phyloP scores from a whole-genome alignment of 2,888 invertebrate species.

The Pediacus dermestoides region DNA sequence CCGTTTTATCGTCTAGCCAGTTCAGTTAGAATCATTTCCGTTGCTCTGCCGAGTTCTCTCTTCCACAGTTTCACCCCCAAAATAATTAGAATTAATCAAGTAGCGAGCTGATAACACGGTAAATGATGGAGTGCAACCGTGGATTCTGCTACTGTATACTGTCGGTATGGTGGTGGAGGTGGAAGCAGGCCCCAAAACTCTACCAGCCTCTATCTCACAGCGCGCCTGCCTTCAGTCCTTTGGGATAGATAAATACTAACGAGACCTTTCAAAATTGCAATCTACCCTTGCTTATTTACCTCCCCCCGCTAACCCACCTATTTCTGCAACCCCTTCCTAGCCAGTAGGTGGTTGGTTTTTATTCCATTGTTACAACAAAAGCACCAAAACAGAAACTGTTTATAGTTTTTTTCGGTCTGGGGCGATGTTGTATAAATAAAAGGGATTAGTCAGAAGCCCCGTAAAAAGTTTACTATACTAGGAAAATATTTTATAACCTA shows the following conservation, averaged over 20 bases:
- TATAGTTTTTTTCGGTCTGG: too few species aligned
- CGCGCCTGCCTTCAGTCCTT: conserved; percentile 36
- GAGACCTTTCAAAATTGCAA: conserved; percentile 48
- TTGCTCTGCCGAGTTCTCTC: too few species aligned
- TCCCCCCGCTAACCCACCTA: too few species aligned
- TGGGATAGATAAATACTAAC: conserved; percentile 51
- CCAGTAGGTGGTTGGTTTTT: too few species aligned
- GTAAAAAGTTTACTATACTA: too few species aligned
- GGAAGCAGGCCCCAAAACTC: conserved; percentile 18
- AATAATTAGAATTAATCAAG: conserved; percentile 51
- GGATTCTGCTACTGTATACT: conserved; percentile 18
- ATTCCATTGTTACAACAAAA: too few species aligned
- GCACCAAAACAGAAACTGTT: too few species aligned
- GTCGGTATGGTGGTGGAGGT: too few species aligned
- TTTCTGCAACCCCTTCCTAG: too few species aligned
- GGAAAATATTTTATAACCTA: too few species aligned
- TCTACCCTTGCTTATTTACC: conserved; percentile 41
- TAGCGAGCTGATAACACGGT: conserved; percentile 44
- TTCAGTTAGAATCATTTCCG: conserved; percentile 17
- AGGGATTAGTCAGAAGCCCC: too few species aligned
- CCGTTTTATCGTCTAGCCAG: conserved; percentile 6
- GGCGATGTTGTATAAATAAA: too few species aligned
- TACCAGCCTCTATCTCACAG: conserved; percentile 35
- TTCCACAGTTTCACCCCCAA: conserved; percentile 30
- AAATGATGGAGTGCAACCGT: conserved; percentile 45